Conservation (phyloP, 2,888 invertebrate genomes). For the Maniola hyperantus region DNA sequence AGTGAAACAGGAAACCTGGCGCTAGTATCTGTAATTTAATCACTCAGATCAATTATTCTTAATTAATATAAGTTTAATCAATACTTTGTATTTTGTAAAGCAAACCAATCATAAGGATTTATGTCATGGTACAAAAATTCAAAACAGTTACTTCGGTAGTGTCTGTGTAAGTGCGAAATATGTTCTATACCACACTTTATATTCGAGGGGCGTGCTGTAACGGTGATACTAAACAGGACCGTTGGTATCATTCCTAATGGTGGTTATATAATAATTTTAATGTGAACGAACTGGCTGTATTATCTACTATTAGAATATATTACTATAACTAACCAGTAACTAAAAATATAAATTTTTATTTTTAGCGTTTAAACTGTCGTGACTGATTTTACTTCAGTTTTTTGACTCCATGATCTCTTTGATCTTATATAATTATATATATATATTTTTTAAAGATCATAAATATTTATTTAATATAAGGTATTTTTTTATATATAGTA, state of each 20-base stretch:
- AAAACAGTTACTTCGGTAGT: constrained; percentile 41
- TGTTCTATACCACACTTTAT: constrained; percentile 43
- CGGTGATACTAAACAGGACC: constrained; percentile 52
- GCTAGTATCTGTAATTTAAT: too few species aligned
- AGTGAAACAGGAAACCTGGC: too few species aligned
- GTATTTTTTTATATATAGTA: too few species aligned
- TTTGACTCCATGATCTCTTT: too few species aligned
- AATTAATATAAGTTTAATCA: too few species aligned
- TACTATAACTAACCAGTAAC: neutral
- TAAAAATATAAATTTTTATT: too few species aligned
- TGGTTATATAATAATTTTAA: constrained; percentile 24
- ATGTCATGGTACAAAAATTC: constrained; percentile 29
- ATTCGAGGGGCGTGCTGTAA: constrained; percentile 55
- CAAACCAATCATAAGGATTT: constrained; percentile 11
- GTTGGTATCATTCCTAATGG: constrained; percentile 26
- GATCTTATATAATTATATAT: too few species aligned
- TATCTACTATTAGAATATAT: neutral
- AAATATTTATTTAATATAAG: too few species aligned
- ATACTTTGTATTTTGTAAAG: neutral
- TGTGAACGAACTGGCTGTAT: constrained; percentile 10
- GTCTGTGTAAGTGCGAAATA: constrained; percentile 38
- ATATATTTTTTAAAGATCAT: too few species aligned
- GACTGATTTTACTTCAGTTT: too few species aligned
- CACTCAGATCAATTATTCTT: too few species aligned
- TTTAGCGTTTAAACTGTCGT: too few species aligned